Evolutionary conservation across 2,888 invertebrate genomes (phyloP), one percentile per base, ranked within the genome.

Genomic region (Ornithoptera alexandrae): DNA sequence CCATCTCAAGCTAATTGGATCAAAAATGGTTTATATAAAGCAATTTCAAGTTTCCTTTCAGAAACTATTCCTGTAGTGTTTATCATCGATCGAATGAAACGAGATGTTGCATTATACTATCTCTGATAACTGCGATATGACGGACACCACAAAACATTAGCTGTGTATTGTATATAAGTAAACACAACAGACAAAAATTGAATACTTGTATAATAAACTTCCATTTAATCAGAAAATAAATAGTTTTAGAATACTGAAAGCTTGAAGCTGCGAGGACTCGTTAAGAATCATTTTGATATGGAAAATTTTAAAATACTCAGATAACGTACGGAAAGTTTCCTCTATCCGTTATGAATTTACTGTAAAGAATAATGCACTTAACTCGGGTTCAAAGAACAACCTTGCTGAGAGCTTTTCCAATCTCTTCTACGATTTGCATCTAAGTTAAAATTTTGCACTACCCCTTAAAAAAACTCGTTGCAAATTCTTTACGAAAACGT

Each of bases 311-410:
- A 22, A 18, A 57, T 20, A 50, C 18, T 50, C 50, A n/a, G 30
- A 12, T 7, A 57, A 57, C 6, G 17, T 36, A 57, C 39, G 20
- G n/a, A 10, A 39, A 56, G 20, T 20, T 65, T 56, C n/a, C 6
- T n/a, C 53, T n/a, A 63, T 65, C 22, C 7, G 8, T 22, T 65
- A 58, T n/a, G 58, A 58, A 65, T 65, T 39, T 64, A 30, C 22
- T 42, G 22, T 15, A 58, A 17, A 59, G 24, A 59, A 50, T 58
- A 42, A 58, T 65, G 65, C 58, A 59, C 59, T 46, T 58, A 46
- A 10, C 50, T 5, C 50, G 15, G 50, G 2, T 46, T 61, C 53
- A 53, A 22, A 61, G 66, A 17, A 22, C 65, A 56, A 60, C 46
- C 50, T 61, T 39, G 39, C 36, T 20, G 17, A 22, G 61, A 61